Base-by-base conservation (phyloP, 2,113 vertebrate species). In the Craseonycteris thonglongyai region DNA sequence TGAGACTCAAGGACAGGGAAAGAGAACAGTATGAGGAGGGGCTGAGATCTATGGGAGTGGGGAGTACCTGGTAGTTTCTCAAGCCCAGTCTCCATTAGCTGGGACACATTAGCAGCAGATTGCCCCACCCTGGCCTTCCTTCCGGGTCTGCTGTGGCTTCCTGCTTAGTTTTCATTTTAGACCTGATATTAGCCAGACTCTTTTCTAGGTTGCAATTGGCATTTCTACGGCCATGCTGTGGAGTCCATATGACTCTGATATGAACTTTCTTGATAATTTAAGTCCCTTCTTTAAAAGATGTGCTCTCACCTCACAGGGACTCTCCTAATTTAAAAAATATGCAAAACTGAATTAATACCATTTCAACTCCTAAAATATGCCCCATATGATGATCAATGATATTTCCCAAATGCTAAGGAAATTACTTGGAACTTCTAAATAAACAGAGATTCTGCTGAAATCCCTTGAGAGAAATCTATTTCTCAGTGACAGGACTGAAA, bases 361-460 rank as follows among this genome's bases (percentile, higher is more conserved):
- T 90, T 75, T 90, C 1, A 0, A 49, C 35, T 85, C 42, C 49
- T 88, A 89, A 85, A 58, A 49, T 81, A 76, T 71, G 7, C 12
- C 35, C 16, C 35, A 80, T 47, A 26, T 79, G 6, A 68, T 45
- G 59, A 90, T 33, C 28, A 81, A 13, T 51, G 72, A 24, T 80
- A 8, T 54, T 45, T 72, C 33, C 42, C 80, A 89, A 93, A 47
- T 78, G 28, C 59, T 93, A 68, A 88, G 59, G 2, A 4, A 66
- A 86, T 66, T 91, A 88, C 21, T 59, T 93, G 18, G 15, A 93
- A 88, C 69, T 88, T 84, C n/a, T 95, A 80, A 42, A 89, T 42
- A 85, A 80, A 92, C 13, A 59, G 30, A 66, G 4, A 90, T 58
- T 72, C 28, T 88, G 14, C 26, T 79, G 12, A 88, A 90, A 88